These are phyloP conservation scores for Volucella bombylans DNA, from an alignment of 2,888 invertebrate genomes.

Conservation along the genomic window DNA sequence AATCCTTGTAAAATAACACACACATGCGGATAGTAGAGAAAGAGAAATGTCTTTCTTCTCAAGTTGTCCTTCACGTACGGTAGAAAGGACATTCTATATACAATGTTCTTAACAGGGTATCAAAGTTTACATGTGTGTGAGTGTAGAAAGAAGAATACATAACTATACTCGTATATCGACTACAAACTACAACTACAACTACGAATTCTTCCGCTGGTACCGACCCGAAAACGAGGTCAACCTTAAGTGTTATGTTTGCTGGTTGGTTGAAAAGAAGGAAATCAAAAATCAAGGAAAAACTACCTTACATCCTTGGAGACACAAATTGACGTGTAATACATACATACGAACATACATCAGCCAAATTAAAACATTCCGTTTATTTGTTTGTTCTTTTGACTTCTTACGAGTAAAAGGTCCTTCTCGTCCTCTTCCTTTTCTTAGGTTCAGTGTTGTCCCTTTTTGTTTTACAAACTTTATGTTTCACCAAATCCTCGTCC, in stretches of 20 bases:
- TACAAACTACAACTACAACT: slow-evolving; percentile 43
- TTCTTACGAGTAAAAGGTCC: background rate
- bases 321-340: slow-evolving; percentile 50
- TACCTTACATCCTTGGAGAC: slow-evolving; percentile 54
- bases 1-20: background rate
- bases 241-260: slow-evolving; percentile 39
- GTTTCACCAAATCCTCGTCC: too few species aligned
- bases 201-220: slow-evolving; percentile 54
- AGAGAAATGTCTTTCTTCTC: slow-evolving; percentile 33
- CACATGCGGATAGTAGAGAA: background rate
- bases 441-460: background rate
- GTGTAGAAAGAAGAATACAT: background rate
- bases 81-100: slow-evolving; percentile 49
- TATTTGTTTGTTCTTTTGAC: background rate
- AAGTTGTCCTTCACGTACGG: slow-evolving; percentile 56
- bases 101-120: background rate
- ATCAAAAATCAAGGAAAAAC: slow-evolving; percentile 52
- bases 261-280: slow-evolving; percentile 44
- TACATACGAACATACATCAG: background rate
- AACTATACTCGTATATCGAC: background rate
- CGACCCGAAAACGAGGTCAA: slow-evolving; percentile 62
- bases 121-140: slow-evolving; percentile 14
- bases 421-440: background rate
- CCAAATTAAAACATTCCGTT: slow-evolving; percentile 5
- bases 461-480: background rate